Evolutionary conservation across 2,113 vertebrate genomes (phyloP).

Genomic region (Tiliqua scincoides): DNA sequence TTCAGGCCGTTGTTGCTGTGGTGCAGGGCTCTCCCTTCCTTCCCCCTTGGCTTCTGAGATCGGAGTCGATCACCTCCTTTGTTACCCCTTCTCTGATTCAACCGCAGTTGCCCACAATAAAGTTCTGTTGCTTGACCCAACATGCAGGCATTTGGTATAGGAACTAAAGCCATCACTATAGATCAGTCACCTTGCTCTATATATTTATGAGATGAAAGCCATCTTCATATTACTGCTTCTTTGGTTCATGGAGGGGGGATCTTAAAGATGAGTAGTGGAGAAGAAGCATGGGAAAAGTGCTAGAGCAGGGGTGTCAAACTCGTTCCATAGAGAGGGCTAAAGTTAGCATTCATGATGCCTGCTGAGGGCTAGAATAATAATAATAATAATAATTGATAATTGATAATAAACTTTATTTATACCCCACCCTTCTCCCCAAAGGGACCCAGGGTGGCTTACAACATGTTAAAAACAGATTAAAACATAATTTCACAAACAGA

Average conservation of each 20-base stretch:
- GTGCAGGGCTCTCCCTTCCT: not conserved
- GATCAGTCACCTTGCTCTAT: not conserved
- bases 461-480: no score
- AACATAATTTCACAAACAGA: no score
- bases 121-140: not conserved
- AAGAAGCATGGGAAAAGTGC: no score
- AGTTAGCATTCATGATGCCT: no score
- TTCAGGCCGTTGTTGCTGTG: not conserved
- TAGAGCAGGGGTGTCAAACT: no score
- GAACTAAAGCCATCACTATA: not conserved
- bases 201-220: slow-evolving; percentile 1
- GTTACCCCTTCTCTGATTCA: not conserved
- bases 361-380: no score
- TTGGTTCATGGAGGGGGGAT: not conserved
- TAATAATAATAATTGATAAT: no score
- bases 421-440: no score
- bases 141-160: not conserved
- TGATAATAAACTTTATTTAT: no score
- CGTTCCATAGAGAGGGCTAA: no score
- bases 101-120: not conserved
- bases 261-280: no score
- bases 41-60: not conserved
- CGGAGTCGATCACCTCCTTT: not conserved
- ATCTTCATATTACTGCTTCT: slow-evolving; percentile 31
- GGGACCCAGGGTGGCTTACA: no score